Percentiles rank a stretch among this genome's conserved stretches.
phyloP scores from a whole-genome alignment of 2,797 vertebrate genomes.

The Mastacembelus armatus region DNA sequence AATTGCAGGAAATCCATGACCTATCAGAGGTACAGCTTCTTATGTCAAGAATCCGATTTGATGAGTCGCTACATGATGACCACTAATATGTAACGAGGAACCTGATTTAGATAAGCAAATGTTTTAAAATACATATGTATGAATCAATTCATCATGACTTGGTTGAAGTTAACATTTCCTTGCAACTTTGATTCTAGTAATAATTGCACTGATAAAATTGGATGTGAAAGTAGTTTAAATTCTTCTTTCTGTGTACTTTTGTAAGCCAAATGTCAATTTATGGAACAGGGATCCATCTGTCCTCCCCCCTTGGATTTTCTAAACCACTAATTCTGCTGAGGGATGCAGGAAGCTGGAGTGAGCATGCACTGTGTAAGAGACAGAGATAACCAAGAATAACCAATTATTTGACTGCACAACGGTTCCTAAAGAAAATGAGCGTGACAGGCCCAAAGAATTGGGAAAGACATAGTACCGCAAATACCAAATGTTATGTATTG shows the following conservation, averaged over 20 bases:
- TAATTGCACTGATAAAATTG: background rate
- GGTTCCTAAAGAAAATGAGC: too few relatives aligned
- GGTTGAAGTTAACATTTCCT: background rate
- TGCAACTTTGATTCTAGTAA: background rate
- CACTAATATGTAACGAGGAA: constrained; percentile 1
- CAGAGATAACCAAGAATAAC: background rate
- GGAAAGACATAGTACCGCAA: too few relatives aligned
- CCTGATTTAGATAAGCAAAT: constrained; percentile 5
- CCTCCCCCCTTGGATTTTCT: background rate
- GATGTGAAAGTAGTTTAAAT: background rate
- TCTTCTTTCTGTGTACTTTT: background rate
- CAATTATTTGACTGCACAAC: too few relatives aligned
- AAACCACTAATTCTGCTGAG: background rate
- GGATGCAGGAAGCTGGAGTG: background rate
- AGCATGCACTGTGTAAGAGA: background rate
- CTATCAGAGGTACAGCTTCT: background rate
- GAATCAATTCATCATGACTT: background rate
- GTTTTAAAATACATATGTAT: background rate
- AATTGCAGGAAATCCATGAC: constrained; percentile 28
- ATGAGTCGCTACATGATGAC: constrained; percentile 34
- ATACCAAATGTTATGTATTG: too few relatives aligned
- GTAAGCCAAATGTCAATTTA: background rate
- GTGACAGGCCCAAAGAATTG: too few relatives aligned
- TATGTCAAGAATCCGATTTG: constrained; percentile 7
- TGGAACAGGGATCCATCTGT: background rate